These are phyloP conservation scores for Tetragonula clypearis DNA, from an alignment of 1,140 invertebrate genomes.

Conservation along the genomic window DNA sequence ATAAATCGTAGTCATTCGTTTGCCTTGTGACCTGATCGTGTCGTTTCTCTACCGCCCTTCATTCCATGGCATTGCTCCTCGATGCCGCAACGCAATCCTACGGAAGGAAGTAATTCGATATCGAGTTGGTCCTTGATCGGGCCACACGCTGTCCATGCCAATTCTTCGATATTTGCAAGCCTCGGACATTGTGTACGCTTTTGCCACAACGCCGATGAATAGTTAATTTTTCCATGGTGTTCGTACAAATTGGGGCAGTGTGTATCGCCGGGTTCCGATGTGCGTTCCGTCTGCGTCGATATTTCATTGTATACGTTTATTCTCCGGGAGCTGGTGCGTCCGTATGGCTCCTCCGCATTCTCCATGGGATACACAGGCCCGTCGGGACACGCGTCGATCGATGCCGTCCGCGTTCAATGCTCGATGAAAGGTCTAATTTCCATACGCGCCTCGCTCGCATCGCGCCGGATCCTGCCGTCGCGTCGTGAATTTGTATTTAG, in stretches of 20 bases:
- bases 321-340: neutral
- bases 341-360: neutral
- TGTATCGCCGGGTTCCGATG: slow-evolving; percentile 12
- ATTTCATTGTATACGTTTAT: slow-evolving; percentile 47
- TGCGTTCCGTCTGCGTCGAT: slow-evolving; percentile 41
- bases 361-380: neutral
- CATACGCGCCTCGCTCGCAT: slow-evolving; percentile 41
- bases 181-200: slow-evolving; percentile 32
- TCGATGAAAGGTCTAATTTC: slow-evolving; percentile 67
- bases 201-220: slow-evolving; percentile 39
- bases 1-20: neutral
- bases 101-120: slow-evolving; percentile 52
- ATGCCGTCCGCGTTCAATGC: slow-evolving; percentile 43
- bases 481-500: slow-evolving; percentile 47
- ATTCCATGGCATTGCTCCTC: neutral
- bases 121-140: slow-evolving; percentile 31
- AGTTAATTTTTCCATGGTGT: slow-evolving; percentile 60
- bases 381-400: slow-evolving; percentile 43
- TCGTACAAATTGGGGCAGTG: slow-evolving; percentile 61
- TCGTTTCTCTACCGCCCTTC: neutral
- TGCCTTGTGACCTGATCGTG: neutral
- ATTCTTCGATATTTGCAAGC: slow-evolving; percentile 43
- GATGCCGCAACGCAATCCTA: slow-evolving; percentile 22
- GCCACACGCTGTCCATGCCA: neutral
- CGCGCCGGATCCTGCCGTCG: neutral